Conservation (phyloP, 2,113 vertebrate species). For the rabbit (Oryctolagus cuniculus) region mOryCun1.1 NC_091432.1:178056001-178056500, state of each 20-base stretch:
- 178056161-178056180: neutral
- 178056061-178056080: neutral
- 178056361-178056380: neutral
- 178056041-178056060: neutral
- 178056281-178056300: neutral
- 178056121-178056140: neutral
- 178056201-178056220: neutral
- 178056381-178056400: neutral
- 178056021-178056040: neutral
- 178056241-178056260: neutral
- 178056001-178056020: neutral
- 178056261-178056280: neutral
- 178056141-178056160: neutral
- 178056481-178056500: too few species aligned
- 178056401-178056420: too few species aligned
- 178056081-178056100: neutral
- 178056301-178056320: too few species aligned
- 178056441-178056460: too few species aligned
- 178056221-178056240: neutral
- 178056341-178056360: neutral
- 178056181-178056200: neutral
- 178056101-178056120: neutral
- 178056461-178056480: too few species aligned
- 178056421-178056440: too few species aligned
- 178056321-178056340: too few species aligned